Conservation (phyloP, 2,113 vertebrate species). For the Paradisaea rubra region DNA sequence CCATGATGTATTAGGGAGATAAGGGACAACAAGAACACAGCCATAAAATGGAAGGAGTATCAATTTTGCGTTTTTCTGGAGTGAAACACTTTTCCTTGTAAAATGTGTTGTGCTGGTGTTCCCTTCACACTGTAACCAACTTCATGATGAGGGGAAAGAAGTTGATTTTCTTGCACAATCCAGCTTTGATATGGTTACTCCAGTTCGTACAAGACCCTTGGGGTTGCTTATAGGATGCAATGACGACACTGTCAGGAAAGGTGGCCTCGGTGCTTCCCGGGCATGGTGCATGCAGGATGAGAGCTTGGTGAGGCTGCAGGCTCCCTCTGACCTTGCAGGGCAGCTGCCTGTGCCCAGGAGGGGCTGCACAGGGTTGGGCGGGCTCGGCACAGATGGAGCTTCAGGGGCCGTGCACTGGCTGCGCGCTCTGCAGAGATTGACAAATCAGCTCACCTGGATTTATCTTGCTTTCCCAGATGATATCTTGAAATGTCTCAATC, state of each 20-base stretch:
- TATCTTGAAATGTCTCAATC: background rate
- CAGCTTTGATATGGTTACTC: background rate
- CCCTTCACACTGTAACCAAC: background rate
- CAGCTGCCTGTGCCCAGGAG: background rate
- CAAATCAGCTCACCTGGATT: background rate
- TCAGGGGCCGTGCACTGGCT: background rate
- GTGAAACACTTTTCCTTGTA: background rate
- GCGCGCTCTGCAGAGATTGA: accelerated
- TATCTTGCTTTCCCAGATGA: background rate
- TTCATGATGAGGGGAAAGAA: background rate
- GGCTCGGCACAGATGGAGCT: accelerated
- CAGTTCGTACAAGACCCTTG: accelerated
- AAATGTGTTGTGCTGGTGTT: background rate
- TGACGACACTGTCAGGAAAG: background rate
- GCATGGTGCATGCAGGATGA: background rate
- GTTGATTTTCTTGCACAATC: background rate
- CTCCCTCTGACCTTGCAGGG: background rate
- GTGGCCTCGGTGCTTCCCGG: accelerated
- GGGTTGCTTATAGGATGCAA: background rate
- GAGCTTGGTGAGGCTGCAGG: background rate
- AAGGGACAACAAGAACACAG: background rate
- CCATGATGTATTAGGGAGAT: accelerated
- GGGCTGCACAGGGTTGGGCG: background rate
- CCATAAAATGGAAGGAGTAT: background rate
- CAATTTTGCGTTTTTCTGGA: background rate